These are phyloP conservation scores for Cydia strobilella DNA, from an alignment of 1,140 invertebrate species.

Conservation along the genomic window DNA sequence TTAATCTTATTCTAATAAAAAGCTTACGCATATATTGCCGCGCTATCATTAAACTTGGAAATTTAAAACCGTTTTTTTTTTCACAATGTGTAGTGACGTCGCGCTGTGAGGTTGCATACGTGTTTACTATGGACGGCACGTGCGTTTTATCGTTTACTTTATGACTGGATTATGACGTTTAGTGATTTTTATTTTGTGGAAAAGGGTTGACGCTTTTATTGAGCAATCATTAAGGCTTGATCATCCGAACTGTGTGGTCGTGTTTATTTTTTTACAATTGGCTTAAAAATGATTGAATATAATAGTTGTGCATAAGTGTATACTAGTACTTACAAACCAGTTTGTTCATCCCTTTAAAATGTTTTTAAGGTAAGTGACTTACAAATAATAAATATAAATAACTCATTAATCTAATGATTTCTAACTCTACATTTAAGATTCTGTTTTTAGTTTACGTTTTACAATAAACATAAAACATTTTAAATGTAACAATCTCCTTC, in stretches of 20 bases:
- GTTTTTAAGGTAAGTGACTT: slow-evolving; percentile 69
- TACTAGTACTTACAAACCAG: slow-evolving; percentile 38
- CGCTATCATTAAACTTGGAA: slow-evolving; percentile 59
- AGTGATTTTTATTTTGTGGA: slow-evolving; percentile 66
- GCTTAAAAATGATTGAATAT: slow-evolving; percentile 49
- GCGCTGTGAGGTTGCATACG: slow-evolving; percentile 61
- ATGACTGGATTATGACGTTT: slow-evolving; percentile 68
- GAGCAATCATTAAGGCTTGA: slow-evolving; percentile 65
- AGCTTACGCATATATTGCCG: slow-evolving; percentile 75
- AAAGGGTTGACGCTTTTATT: slow-evolving; percentile 67
- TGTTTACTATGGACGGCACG: slow-evolving; percentile 71
- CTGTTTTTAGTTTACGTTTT: too few relatives aligned
- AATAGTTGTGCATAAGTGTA: slow-evolving; percentile 41
- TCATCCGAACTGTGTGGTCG: slow-evolving; percentile 70
- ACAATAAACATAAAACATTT: too few relatives aligned
- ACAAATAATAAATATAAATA: too few relatives aligned
- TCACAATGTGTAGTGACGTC: slow-evolving; percentile 46
- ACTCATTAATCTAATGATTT: too few relatives aligned
- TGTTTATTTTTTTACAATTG: slow-evolving; percentile 55
- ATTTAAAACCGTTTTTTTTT: slow-evolving; percentile 71
- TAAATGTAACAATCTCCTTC: too few relatives aligned
- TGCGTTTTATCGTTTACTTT: slow-evolving; percentile 72
- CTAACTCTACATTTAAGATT: too few relatives aligned
- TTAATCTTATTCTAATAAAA: slow-evolving; percentile 78
- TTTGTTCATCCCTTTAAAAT: slow-evolving; percentile 52